Evolutionary conservation across 2,113 vertebrate species (phyloP), one percentile per base, ranked within the genome.

Genomic region (Hydrochoerus hydrochaeris): DNA sequence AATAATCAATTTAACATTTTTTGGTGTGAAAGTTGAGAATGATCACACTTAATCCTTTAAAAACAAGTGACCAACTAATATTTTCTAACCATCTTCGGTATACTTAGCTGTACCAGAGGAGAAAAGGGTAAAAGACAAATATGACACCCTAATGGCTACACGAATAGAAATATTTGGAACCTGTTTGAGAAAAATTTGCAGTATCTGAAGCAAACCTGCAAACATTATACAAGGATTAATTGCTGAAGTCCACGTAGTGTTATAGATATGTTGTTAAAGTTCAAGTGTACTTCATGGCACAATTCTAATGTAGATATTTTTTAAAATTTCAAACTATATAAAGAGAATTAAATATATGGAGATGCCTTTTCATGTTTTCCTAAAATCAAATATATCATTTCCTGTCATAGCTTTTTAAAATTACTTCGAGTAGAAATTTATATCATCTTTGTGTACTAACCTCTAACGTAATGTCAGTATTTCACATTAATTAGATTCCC

Each of bases 351-450:
- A 60, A 35, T 88, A 11, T 83, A 30, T 77, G 5, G 26, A 52
- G 20, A 38, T 35, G 4, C 5, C 7, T 44, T 58, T 80, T 85
- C 30, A 32, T 77, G 38, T 7, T 52, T 85, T 84, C 11, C 49
- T 89, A 30, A 62, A 78, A 75, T 78, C 4, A 93, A 73, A 93
- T 85, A 60, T 86, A 26, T 71, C 14, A n/a, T 75, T 95, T 65
- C 30, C n/a, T 10, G 11, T 60, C 8, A 77, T 69, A 24, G 13
- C 9, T 67, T 80, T 78, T 44, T 7, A n/a, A 84, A 90, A 90
- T 60, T 46, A 20, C 10, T 62, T 54, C 1, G 35, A 80, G 41
- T 20, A 30, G 0, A 19, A 44, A 71, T 26, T 60, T 32, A 24
- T 7, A 54, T 69, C 2, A n/a, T 35, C 14, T 30, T 3, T 22